Base-by-base conservation (phyloP, 2,888 invertebrate species). In the Papilio demoleus region DNA sequence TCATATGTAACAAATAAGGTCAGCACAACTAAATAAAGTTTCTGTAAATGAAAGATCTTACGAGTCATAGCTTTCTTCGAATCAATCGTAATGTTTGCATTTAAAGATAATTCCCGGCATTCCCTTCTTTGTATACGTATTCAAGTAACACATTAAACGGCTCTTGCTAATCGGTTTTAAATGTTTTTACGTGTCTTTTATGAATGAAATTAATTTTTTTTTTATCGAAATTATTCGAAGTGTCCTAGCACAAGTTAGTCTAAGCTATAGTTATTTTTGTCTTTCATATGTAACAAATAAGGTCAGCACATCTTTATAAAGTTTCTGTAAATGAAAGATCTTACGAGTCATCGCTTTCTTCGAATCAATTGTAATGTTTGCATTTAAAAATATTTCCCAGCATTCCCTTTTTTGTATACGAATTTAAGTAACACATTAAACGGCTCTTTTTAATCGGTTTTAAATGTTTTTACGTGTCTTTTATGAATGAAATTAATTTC, bases 51-150 rank as follows among this genome's bases (percentile, higher is more conserved):
- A 64, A 53, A 59, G 34, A 19, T 22, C 38, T 27, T 56, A 62
- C 62, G 61, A 56, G 67, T 67, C 67, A 62, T 45, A 40, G 42
- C 53, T 67, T 67, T 56, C 62, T 62, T 62, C 22, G 67, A 67
- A 67, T 56, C 31, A 62, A 67, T 62, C 42, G 67, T 42, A 61
- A 56, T 67, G 67, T 62, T 62, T 62, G 56, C 67, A 45, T 67
- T 67, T 62, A 66, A 50, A 38, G 47, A 67, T 61, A 60, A 40
- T 61, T 67, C 36, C 40, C 36, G 22, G 47, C 36, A 27, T 59
- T 66, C 47, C 47, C 59, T 36, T 17, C 45, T 47, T 53, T 64
- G 34, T 56, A 56, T 56, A 31, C 53, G 31, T 9, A 31, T 56
- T 56, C 53, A 56, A 56, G 53, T 31, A 56, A 56, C 53, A 56